Conservation (phyloP, 1,140 invertebrate species). For the Macrosteles quadrilineatus region DNA sequence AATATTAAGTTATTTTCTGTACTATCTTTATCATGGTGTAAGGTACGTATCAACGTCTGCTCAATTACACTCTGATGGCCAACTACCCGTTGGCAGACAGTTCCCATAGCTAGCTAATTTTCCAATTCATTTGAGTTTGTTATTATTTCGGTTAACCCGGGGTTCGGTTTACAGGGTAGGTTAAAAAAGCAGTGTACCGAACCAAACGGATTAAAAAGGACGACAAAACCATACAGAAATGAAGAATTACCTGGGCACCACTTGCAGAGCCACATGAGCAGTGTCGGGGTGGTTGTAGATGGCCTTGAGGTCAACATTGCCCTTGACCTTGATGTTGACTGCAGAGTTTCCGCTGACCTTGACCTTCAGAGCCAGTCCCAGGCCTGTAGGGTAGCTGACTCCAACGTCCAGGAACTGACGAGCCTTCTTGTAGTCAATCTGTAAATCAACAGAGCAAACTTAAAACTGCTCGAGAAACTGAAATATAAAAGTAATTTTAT, state of each 20-base stretch:
- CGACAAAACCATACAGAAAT: too few species aligned
- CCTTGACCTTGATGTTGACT: conserved; percentile 53
- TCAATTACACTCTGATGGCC: too few species aligned
- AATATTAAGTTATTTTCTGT: too few species aligned
- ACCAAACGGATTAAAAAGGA: too few species aligned
- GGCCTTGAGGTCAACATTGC: conserved; percentile 53
- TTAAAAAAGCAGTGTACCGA: too few species aligned
- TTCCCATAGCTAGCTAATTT: too few species aligned
- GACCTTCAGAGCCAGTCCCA: conserved; percentile 56
- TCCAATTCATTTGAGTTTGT: too few species aligned
- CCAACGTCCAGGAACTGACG: conserved; percentile 54
- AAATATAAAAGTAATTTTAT: not conserved
- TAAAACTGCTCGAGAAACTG: not conserved
- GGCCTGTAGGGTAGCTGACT: conserved; percentile 54
- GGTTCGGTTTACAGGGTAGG: too few species aligned
- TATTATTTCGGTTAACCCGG: too few species aligned
- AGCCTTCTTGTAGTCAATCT: conserved; percentile 41
- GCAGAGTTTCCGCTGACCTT: conserved; percentile 53
- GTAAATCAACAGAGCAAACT: conserved; percentile 26
- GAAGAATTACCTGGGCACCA: conserved; percentile 46
- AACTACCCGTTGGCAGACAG: too few species aligned
- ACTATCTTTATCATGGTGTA: too few species aligned
- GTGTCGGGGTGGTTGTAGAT: conserved; percentile 36
- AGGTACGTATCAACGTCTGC: too few species aligned
- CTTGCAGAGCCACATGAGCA: conserved; percentile 39